Base-by-base conservation (phyloP, 2,888 invertebrate species). In the Chrysomela aeneicollis region DNA sequence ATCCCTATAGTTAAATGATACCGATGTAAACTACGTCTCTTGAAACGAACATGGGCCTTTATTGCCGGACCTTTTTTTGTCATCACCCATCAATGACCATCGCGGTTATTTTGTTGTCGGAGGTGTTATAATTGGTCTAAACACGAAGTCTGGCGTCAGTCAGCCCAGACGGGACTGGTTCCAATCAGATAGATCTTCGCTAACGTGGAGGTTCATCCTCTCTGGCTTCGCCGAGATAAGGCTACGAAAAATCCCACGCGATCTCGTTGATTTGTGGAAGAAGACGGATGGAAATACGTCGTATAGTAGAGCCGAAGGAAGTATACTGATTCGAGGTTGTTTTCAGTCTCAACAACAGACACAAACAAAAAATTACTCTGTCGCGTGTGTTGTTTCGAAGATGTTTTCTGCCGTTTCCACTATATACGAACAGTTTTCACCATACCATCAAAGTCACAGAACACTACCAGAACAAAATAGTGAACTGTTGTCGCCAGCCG, bases 61-160 rank as follows among this genome's bases (percentile, higher is more conserved):
- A 74, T 72, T 73, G 66, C 60, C 64, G 72, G 65, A 57, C 68
- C 63, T 67, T 70, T 70, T 70, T 71, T 72, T 73, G 69, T 73
- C 77, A 78, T 77, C 78, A 72, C n/a, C n/a, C n/a, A n/a, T 72
- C 76, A 78, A 79, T 80, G 81, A 79, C 79, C 80, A 81, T 80
- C 79, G 79, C 72, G 79, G 78, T 80, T 81, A 80, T 81, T 80
- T 79, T 77, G 79, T 80, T 80, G 80, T 81, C 78, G 79, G 77
- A 82, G 82, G 82, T 82, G 83, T 82, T 83, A 83, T 83, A 83
- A 82, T 83, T 83, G 83, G 83, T 79, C 81, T 79, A 77, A 80
- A 82, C 82, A 82, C 72, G 78, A 76, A 74, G 75, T 73, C 79
- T 82, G 83, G 83, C 83, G 83, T 82, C 83, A 81, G 77, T 72